Percentiles rank a stretch among this genome's conserved stretches.
Evolutionary conservation across 1,140 invertebrate species (phyloP).

Genomic region (Drosophila nikananu): DNA sequence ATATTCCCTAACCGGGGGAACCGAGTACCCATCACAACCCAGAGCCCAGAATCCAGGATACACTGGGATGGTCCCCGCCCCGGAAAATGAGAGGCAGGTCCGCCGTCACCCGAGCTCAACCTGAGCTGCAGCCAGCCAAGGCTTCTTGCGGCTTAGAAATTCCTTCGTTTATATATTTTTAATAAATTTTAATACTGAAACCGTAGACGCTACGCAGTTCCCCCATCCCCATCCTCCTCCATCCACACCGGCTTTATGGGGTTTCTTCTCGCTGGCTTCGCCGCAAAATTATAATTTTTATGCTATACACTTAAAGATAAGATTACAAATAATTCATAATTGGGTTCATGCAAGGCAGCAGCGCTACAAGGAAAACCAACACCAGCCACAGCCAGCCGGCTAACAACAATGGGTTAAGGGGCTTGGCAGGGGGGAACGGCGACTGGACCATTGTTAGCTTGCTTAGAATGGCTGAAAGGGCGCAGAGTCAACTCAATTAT

Average conservation of each 20-base stretch:
- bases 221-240: neutral
- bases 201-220: constrained; percentile 56
- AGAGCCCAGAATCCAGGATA: constrained; percentile 25
- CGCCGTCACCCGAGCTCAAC: constrained; percentile 21
- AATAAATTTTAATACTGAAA: constrained; percentile 83
- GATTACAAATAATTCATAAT: constrained; percentile 80
- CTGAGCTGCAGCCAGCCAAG: constrained; percentile 39
- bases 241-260: constrained; percentile 48
- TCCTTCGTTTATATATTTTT: constrained; percentile 77
- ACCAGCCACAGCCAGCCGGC: constrained; percentile 26
- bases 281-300: constrained; percentile 76
- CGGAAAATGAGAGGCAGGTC: constrained; percentile 35
- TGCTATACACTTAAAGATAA: constrained; percentile 78
- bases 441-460: constrained; percentile 32
- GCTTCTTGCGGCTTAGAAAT: constrained; percentile 64
- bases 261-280: constrained; percentile 55
- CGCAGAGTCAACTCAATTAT: constrained; percentile 40
- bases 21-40: constrained; percentile 36
- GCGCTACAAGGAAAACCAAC: constrained; percentile 31
- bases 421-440: neutral
- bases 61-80: constrained; percentile 2
- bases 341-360: constrained; percentile 59
- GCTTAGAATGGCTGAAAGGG: constrained; percentile 32
- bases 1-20: constrained; percentile 48
- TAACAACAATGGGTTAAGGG: constrained; percentile 50